phyloP scores from a whole-genome alignment of 2,888 invertebrate genomes.

The Temnothorax unifasciatus region DNA sequence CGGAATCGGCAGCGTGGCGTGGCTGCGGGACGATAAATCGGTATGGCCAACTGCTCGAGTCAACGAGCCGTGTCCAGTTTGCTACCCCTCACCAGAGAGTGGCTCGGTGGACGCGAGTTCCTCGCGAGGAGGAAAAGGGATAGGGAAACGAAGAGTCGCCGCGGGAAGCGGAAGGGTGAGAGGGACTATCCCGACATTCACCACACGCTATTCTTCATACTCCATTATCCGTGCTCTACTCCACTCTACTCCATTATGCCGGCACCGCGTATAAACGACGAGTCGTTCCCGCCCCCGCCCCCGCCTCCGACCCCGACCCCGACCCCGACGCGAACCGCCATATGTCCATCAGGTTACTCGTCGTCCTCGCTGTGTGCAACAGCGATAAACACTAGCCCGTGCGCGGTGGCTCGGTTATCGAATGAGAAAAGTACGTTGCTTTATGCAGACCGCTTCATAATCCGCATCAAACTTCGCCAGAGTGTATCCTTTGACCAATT shows the following conservation, averaged over 20 bases:
- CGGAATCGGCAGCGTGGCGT: conserved; percentile 76
- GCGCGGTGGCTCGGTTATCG: conserved; percentile 55
- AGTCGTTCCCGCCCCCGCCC: conserved; percentile 70
- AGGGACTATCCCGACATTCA: conserved; percentile 75
- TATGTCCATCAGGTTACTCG: conserved; percentile 74
- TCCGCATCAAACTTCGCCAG: conserved; percentile 31
- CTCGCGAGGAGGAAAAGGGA: conserved; percentile 50
- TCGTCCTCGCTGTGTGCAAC: conserved; percentile 68
- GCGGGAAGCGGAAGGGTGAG: conserved; percentile 44
- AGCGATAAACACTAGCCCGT: conserved; percentile 72
- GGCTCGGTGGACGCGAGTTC: conserved; percentile 23
- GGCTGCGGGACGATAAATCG: conserved; percentile 80
- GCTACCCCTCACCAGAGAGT: conserved; percentile 59
- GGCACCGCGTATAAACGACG: conserved; percentile 82
- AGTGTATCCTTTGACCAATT: conserved; percentile 14
- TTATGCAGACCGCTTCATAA: conserved; percentile 44
- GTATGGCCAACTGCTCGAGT: conserved; percentile 80
- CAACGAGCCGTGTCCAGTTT: conserved; percentile 83
- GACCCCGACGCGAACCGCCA: conserved; percentile 71
- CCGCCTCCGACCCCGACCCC: conserved; percentile 66
- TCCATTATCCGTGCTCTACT: conserved; percentile 84
- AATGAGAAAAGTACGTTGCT: conserved; percentile 63
- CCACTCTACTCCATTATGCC: conserved; percentile 84
- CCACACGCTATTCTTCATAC: conserved; percentile 83
- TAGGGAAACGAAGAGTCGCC: conserved; percentile 47